Base-by-base conservation (phyloP, 2,888 invertebrate species). In the Scotopteryx bipunctaria region DNA sequence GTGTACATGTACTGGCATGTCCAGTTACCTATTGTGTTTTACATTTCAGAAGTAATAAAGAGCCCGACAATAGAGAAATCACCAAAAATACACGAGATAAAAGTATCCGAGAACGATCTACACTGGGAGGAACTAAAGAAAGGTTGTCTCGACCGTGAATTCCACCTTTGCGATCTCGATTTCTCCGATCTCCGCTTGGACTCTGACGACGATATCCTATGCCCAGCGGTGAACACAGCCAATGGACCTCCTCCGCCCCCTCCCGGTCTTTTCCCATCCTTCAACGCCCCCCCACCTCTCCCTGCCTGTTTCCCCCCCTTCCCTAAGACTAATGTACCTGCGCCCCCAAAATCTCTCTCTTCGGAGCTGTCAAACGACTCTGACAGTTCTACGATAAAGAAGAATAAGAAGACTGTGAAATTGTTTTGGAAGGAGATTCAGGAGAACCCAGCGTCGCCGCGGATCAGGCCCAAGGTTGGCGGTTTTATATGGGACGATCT, bases 371-470 rank as follows among this genome's bases (percentile, higher is more conserved):
- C 84, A 8, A 84, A 83, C 42, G 91, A 91, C 42, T 80, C 82
- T 9, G 83, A 91, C 69, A 73, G 87, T 73, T 80, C 91, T 57
- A 79, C 93, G 0, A 92, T 93, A 29, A 95, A 94, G 78, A 97
- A 97, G 78, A 97, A 95, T 75, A 98, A 98, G 86, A 98, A 99
- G 81, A 99, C 99, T 15, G 96, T 99, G 8, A 98, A 98, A 84
- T 91, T 99, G 42, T 99, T 99, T 83, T 99, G 99, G 99, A 96
- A 96, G 76, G 98, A 99, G 84, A 96, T 97, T 4, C 93, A 96
- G 63, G 97, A 96, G 61, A 94, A 94, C 73, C 94, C 94, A 0
- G 70, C 76, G n/a, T 83, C 86, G 2, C 74, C 86, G 21, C 68
- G 86, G 47, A 80, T 91, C 29, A 86, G 90, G 8, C 87, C 94